These are phyloP conservation scores for Brachionus asplanchnoidis DNA, from an alignment of 1,140 invertebrate genomes.

Conservation along the genomic window DNA sequence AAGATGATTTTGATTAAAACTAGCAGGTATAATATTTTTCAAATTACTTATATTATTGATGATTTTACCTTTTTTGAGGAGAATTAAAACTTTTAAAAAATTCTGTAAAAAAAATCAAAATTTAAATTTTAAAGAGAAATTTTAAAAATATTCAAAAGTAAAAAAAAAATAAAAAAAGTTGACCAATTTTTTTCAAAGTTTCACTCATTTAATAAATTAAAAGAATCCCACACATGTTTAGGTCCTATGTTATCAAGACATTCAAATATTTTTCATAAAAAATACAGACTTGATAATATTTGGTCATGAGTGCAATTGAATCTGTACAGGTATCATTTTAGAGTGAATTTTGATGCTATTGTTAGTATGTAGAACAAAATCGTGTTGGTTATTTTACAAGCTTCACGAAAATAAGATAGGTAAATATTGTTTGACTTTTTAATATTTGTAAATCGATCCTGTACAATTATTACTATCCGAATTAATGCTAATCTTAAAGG, in stretches of 20 bases:
- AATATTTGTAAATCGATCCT: constrained; percentile 17
- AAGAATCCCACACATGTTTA: too few species aligned
- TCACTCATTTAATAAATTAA: too few species aligned
- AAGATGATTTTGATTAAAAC: neutral
- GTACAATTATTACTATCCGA: constrained; percentile 6
- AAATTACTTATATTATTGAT: too few species aligned
- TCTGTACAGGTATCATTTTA: neutral
- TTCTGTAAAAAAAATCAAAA: too few species aligned
- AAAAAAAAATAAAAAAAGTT: too few species aligned
- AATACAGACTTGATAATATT: neutral
- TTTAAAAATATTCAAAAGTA: too few species aligned
- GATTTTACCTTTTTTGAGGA: too few species aligned
- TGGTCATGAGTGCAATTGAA: neutral
- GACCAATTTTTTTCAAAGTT: too few species aligned
- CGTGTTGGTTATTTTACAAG: neutral
- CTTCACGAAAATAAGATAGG: neutral
- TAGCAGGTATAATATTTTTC: neutral
- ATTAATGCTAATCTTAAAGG: neutral
- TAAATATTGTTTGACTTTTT: constrained; percentile 20
- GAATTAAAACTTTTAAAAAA: too few species aligned
- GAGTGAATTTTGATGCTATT: neutral
- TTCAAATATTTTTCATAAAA: neutral
- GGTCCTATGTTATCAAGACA: too few species aligned
- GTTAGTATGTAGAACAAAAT: neutral
- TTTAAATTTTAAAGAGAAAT: too few species aligned